A percentile compares a stretch with the other conserved stretches of the same genome.
phyloP scores from a whole-genome alignment of 2,113 vertebrate genomes.

The Carassius carassius region DNA sequence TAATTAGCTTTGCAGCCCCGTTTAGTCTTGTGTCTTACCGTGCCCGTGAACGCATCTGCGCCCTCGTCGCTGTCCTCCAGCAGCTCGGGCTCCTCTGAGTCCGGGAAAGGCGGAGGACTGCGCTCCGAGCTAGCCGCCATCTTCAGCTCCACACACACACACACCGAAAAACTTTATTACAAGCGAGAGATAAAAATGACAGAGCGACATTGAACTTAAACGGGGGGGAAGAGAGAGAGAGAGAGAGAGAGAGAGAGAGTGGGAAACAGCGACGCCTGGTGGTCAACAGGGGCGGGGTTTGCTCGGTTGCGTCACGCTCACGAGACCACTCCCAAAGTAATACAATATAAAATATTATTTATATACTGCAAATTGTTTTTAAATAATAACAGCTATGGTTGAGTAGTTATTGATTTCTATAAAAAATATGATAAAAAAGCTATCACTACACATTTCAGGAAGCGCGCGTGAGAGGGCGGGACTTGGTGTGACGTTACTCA shows the following conservation, averaged over 20 bases:
- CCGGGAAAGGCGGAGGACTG: constrained; percentile 86
- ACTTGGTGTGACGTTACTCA: not conserved
- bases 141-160: constrained; percentile 64
- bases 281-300: not conserved
- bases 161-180: constrained; percentile 43
- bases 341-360: not conserved
- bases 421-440: not conserved
- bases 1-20: not conserved
- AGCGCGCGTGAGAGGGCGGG: not conserved
- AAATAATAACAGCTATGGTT: not conserved
- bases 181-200: constrained; percentile 9
- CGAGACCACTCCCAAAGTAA: not conserved
- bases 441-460: not conserved
- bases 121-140: constrained; percentile 88
- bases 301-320: not conserved
- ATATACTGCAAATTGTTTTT: not conserved
- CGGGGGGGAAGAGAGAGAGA: too few species aligned
- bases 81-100: constrained; percentile 77
- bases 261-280: constrained; percentile 2
- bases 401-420: not conserved
- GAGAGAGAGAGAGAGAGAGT: not conserved
- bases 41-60: constrained; percentile 85
- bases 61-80: constrained; percentile 80
- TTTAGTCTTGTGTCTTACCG: constrained; percentile 56
- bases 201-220: constrained; percentile 19